Evolutionary conservation across 2,113 vertebrate species (phyloP).

Genomic region (Cygnus buccinator): DNA sequence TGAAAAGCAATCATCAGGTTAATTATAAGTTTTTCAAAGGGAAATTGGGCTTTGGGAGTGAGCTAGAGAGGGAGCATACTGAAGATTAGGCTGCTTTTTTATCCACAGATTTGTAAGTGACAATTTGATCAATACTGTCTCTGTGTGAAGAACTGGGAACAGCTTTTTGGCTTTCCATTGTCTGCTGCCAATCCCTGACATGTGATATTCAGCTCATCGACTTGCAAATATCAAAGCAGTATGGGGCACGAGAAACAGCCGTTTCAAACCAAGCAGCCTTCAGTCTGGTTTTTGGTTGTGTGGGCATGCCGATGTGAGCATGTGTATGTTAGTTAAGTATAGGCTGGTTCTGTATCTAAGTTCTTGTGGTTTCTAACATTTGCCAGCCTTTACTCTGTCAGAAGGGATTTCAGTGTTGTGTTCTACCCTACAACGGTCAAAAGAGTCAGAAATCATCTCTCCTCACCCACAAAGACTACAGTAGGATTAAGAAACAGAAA

Average conservation of each 20-base stretch:
- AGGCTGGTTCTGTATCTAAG: slow-evolving; percentile 4
- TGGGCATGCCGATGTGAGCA: rapidly evolving
- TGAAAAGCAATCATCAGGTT: slow-evolving; percentile 46
- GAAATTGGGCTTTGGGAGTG: background rate
- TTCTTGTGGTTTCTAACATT: slow-evolving; percentile 25
- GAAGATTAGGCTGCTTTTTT: background rate
- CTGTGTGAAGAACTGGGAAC: background rate
- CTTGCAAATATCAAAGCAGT: background rate
- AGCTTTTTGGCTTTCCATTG: slow-evolving; percentile 38
- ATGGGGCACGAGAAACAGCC: background rate
- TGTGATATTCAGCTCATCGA: background rate
- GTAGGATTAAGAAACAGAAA: slow-evolving; percentile 49
- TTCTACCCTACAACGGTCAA: background rate
- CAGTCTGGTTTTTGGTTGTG: background rate
- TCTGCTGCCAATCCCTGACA: slow-evolving; percentile 10
- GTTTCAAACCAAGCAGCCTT: background rate
- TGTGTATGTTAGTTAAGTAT: background rate
- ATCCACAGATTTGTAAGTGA: slow-evolving; percentile 25
- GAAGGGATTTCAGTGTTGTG: background rate
- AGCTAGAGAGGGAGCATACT: background rate
- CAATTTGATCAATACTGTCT: slow-evolving; percentile 31
- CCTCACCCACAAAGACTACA: background rate
- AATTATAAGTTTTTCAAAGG: slow-evolving; percentile 43
- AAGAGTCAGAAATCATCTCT: slow-evolving; percentile 17
- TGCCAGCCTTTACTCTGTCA: slow-evolving; percentile 10